Evolutionary conservation across 2,888 invertebrate species (phyloP).

Genomic region (Lepidochrysops patricia): DNA sequence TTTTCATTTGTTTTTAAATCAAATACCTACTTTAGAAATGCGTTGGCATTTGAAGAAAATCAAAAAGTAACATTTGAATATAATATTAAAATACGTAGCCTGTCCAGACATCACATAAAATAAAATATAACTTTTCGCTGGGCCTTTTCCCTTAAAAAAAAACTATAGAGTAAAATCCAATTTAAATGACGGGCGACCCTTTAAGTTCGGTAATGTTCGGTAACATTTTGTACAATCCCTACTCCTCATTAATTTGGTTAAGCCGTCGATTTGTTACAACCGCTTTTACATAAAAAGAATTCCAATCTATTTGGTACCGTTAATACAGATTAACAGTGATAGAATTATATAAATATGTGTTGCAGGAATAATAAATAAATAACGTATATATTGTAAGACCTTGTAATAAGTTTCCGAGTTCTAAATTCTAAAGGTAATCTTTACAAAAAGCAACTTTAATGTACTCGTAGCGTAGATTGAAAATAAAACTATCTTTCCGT

Average conservation of each 20-base stretch:
- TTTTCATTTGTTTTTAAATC: too few relatives aligned
- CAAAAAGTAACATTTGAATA: too few relatives aligned
- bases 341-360: too few relatives aligned
- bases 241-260: conserved; percentile 9
- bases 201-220: conserved; percentile 1
- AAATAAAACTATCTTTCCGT: not conserved
- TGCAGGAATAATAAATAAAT: too few relatives aligned
- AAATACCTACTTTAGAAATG: too few relatives aligned
- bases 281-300: conserved; percentile 5
- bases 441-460: not conserved
- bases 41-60: too few relatives aligned
- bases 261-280: conserved; percentile 11
- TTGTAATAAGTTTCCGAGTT: too few relatives aligned
- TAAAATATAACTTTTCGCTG: not conserved
- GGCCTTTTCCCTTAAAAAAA: not conserved
- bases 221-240: conserved; percentile 8
- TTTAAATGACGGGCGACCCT: conserved; percentile 1
- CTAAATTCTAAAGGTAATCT: too few relatives aligned
- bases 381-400: too few relatives aligned
- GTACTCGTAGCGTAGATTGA: not conserved
- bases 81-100: too few relatives aligned
- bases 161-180: not conserved
- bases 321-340: too few relatives aligned
- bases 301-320: not conserved
- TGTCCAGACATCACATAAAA: too few relatives aligned